Evolutionary conservation across 1,140 invertebrate genomes (phyloP), one percentile per base, ranked within the genome.

Genomic region (Zaprionus ornatus): DNA sequence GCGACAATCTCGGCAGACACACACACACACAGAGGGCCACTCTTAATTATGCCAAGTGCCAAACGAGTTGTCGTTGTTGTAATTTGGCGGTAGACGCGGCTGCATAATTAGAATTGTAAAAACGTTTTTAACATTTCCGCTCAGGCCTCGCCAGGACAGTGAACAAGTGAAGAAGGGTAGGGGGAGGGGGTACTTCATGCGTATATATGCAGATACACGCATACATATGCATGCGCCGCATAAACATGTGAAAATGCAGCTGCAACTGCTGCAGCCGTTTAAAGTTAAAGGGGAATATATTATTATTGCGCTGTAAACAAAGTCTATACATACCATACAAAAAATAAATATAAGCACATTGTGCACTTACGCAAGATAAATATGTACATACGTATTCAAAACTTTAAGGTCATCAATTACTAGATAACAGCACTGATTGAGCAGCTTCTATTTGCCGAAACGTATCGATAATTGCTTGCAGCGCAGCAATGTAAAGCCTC

Each of bases 41-140:
- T 82, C 84, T 87, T 87, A 84, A 88, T 88, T 88, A 88, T 88
- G 79, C 85, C 84, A 81, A 90, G 84, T 88, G 84, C 67, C 61
- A 79, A 74, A 63, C 77, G 70, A 68, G 66, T 54, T 71, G 77
- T 56, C 59, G 68, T 40, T 75, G 62, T 59, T 68, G 67, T 87
- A 80, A 84, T 88, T 87, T 79, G 81, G 80, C 71, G 67, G 77
- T 77, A 79, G 77, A 79, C 77, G 77, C 64, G 74, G 81, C 76
- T 88, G 85, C 75, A 88, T 88, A 88, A 88, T 88, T 88, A 88
- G 85, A 88, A 90, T 82, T 85, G 79, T 85, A 90, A 85, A 88
- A 88, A 82, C 70, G 57, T 70, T 72, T 68, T 84, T 78, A 74
- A 67, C 82, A 85, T 78, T 76, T 70, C 52, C 64, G 61, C 68